Conservation (phyloP, 2,888 invertebrate species). For the Autographa gamma region DNA sequence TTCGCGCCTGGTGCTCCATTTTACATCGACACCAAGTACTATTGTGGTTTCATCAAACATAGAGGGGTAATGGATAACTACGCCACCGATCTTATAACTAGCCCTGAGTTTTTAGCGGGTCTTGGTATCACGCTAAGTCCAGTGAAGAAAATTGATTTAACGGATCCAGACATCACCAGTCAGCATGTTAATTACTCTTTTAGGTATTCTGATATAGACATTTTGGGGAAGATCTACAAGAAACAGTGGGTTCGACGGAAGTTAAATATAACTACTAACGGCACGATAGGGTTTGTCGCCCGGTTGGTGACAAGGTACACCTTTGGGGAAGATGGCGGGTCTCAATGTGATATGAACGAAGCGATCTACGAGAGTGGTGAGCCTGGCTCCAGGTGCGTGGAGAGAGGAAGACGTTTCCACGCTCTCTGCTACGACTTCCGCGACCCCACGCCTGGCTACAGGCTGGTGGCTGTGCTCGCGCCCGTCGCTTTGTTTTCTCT, state of each 20-base stretch:
- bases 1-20: constrained; percentile 83
- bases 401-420: constrained; percentile 72
- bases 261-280: constrained; percentile 63
- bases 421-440: constrained; percentile 78
- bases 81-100: constrained; percentile 53
- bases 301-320: constrained; percentile 75
- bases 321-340: constrained; percentile 70
- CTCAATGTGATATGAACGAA: constrained; percentile 74
- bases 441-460: constrained; percentile 79
- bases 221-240: constrained; percentile 68
- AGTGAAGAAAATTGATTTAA: constrained; percentile 21
- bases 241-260: constrained; percentile 66
- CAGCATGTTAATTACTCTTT: constrained; percentile 31
- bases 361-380: constrained; percentile 73
- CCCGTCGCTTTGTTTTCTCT: constrained; percentile 80
- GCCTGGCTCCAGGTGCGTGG: constrained; percentile 75
- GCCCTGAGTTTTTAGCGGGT: constrained; percentile 58
- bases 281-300: constrained; percentile 71
- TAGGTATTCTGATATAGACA: constrained; percentile 67
- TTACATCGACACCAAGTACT: constrained; percentile 70
- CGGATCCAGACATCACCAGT: not conserved
- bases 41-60: constrained; percentile 76
- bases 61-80: constrained; percentile 48
- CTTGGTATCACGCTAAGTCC: constrained; percentile 63
- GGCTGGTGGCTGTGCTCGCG: constrained; percentile 79